Evolutionary conservation across 2,888 invertebrate genomes (phyloP).

Genomic region (Acleris holmiana): DNA sequence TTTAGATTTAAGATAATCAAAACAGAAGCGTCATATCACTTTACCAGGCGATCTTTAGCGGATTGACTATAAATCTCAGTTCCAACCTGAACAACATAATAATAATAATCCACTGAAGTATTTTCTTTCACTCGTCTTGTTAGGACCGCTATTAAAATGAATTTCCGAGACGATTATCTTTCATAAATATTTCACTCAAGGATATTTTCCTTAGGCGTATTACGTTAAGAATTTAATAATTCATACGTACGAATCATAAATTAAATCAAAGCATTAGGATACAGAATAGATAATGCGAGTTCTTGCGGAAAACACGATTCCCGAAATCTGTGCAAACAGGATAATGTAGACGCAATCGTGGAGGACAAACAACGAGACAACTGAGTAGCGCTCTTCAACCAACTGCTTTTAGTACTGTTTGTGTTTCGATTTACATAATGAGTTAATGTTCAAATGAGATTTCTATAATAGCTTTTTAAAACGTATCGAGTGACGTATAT

Average conservation of each 20-base stretch:
- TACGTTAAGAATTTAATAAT: conserved; percentile 34
- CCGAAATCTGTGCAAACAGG: conserved; percentile 38
- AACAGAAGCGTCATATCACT: not conserved
- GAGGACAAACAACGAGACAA: conserved; percentile 36
- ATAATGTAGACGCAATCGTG: conserved; percentile 36
- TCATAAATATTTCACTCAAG: conserved; percentile 28
- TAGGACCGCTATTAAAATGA: conserved; percentile 12
- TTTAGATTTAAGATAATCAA: conserved; percentile 17
- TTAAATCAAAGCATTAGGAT: conserved; percentile 35
- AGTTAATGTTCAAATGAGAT: conserved; percentile 31
- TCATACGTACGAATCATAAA: conserved; percentile 34
- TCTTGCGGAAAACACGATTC: conserved; percentile 48
- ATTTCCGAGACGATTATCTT: conserved; percentile 25
- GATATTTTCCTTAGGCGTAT: conserved; percentile 25
- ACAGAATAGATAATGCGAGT: conserved; percentile 48
- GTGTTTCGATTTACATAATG: conserved; percentile 34
- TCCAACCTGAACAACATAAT: too few relatives aligned
- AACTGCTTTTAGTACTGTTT: conserved; percentile 37
- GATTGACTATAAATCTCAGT: conserved; percentile 17
- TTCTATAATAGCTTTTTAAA: conserved; percentile 21
- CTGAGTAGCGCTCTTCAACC: conserved; percentile 33
- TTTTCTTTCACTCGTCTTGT: conserved; percentile 19
- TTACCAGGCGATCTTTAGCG: conserved; percentile 2
- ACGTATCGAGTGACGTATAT: too few relatives aligned
- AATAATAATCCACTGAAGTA: conserved; percentile 10